Conservation (phyloP, 2,888 invertebrate genomes). For the Epirrita christyi region DNA sequence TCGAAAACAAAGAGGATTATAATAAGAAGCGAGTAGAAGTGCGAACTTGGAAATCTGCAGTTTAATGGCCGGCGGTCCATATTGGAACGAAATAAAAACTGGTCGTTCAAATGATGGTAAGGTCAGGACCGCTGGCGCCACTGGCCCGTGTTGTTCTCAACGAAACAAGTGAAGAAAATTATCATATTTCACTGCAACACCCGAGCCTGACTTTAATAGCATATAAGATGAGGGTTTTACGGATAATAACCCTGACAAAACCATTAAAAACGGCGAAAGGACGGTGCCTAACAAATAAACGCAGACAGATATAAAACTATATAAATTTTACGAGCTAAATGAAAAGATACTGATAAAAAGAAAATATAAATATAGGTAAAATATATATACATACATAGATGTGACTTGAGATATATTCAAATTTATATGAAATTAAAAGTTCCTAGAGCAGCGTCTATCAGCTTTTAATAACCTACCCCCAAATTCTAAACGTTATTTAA, state of each 20-base stretch:
- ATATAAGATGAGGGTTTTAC: constrained; percentile 45
- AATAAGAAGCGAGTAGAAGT: constrained; percentile 45
- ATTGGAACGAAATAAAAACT: constrained; percentile 72
- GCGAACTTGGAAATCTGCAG: constrained; percentile 63
- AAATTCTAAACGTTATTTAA: too few relatives aligned
- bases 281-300: constrained; percentile 34
- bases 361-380: too few relatives aligned
- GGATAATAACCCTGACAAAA: constrained; percentile 40
- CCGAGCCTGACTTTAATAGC: constrained; percentile 65
- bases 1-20: constrained; percentile 43
- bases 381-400: too few relatives aligned
- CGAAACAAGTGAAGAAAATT: constrained; percentile 60
- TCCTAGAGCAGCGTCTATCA: not conserved
- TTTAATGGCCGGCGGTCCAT: constrained; percentile 59
- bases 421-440: constrained; percentile 3
- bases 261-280: constrained; percentile 51
- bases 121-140: constrained; percentile 71
- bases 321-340: constrained; percentile 43
- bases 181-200: constrained; percentile 75
- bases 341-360: constrained; percentile 29
- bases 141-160: constrained; percentile 55
- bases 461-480: too few relatives aligned
- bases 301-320: constrained; percentile 49
- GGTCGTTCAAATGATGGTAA: constrained; percentile 61
- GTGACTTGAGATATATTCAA: constrained; percentile 7